Evolutionary conservation across 2,888 invertebrate species (phyloP), one percentile per base, ranked within the genome.

Genomic region (Penaeus monodon): DNA sequence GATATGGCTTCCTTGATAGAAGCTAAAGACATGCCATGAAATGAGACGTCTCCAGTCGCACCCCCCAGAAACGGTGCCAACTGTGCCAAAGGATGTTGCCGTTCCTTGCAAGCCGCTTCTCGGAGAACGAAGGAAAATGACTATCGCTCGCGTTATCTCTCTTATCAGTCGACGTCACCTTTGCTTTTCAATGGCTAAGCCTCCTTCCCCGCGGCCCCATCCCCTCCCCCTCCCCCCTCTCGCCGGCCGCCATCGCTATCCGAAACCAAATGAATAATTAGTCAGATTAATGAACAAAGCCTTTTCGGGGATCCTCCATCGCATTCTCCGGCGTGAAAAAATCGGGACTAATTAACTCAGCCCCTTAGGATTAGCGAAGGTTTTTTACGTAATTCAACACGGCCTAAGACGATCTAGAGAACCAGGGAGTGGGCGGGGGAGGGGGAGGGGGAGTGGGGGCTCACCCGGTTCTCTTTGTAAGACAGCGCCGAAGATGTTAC

Each of bases 221-320:
- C 49, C 73, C 38, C 33, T 12, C 38, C n/a, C 57, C 57, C 17
- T 4, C 57, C 17, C 24, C 44, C 78, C 44, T 66, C 49, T 57
- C 27, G 12, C 29, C 49, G 29, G 22, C 20, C 63, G n/a, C 84
- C 84, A 80, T 85, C 70, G 64, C 80, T 73, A 85, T 85, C 73
- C 80, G 57, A 73, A 73, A 85, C 80, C 80, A 80, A 80, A 85
- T 80, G 85, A 80, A 80, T 85, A 85, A 85, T 85, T 85, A 85
- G 85, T 33, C 57, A 85, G 85, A 85, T 85, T 85, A 85, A 79
- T 85, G 85, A 85, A 85, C 85, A 85, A 85, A 85, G 85, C 79
- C 70, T 78, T 29, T 68, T 57, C 57, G 57, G 27, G 63, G 79
- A 73, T 78, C 84, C 68, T 77, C 77, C 84, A 70, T 81, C 66